Evolutionary conservation across 2,797 vertebrate genomes (phyloP).

Genomic region (Danio kyathit): DNA sequence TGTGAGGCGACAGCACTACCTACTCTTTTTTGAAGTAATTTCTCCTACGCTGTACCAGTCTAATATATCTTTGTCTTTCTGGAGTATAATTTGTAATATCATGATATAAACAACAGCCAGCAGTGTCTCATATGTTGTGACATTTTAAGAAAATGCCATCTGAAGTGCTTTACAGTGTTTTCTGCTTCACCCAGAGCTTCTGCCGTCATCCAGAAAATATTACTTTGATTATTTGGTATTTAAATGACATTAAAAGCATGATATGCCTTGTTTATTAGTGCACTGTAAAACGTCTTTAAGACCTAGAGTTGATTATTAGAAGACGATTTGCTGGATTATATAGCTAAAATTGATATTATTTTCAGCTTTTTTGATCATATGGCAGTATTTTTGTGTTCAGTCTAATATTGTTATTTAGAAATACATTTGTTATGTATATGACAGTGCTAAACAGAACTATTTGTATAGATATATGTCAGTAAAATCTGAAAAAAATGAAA

Average conservation of each 20-base stretch:
- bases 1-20: too few species aligned
- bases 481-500: not conserved
- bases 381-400: not conserved
- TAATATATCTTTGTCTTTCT: not conserved
- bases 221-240: constrained; percentile 22
- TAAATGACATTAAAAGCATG: constrained; percentile 28
- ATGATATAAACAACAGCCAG: not conserved
- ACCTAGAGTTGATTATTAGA: constrained; percentile 1
- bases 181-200: constrained; percentile 20
- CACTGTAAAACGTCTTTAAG: not conserved
- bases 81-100: not conserved
- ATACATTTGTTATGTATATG: not conserved
- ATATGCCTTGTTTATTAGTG: not conserved
- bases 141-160: constrained; percentile 30
- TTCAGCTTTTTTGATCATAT: not conserved
- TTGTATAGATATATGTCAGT: not conserved
- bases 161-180: not conserved
- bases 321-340: not conserved
- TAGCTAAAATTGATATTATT: too few species aligned
- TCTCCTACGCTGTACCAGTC: too few species aligned
- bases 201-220: constrained; percentile 11
- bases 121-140: not conserved
- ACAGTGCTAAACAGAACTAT: not conserved
- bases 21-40: too few species aligned
- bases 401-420: not conserved